Base-by-base conservation (phyloP, 2,113 vertebrate species). In the Corapipo altera region DNA sequence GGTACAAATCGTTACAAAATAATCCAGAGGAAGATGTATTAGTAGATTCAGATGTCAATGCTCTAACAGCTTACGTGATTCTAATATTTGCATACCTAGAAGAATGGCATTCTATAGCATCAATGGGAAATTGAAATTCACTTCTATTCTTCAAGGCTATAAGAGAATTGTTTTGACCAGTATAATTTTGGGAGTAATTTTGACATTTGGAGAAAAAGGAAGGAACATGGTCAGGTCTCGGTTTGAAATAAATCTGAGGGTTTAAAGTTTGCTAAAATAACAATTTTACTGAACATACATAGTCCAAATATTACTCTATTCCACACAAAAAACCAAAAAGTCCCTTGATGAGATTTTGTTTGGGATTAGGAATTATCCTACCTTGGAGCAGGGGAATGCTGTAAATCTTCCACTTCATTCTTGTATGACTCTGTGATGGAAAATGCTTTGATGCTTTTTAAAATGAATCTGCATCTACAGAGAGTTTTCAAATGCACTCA, bases 181-280 rank as follows among this genome's bases (percentile, higher is more conserved):
- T 64, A 12, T 79, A 44, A 89, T 88, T 89, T 89, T 75, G 39
- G 41, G 33, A 88, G 14, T 85, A 78, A 78, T 88, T 82, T 79
- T 58, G 24, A n/a, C 3, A 2, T 88, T 89, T 67, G 65, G 41
- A 74, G 26, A 48, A 90, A 52, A 72, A 82, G 28, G 28, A 88
- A 61, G 19, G 30, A 67, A 67, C 3, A 7, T 6, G 19, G 27
- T 46, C 27, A 72, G 52, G 7, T 39, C 1, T 4, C 0, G 0
- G 32, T 87, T 70, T 85, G 27, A 91, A 94, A 65, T 79, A 69
- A 78, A 82, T 52, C 20, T 44, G 22, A 11, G 51, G 6, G 3
- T 43, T 85, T 82, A 35, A 89, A 72, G 3, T 82, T 85, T 81
- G 11, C 62, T 81, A 75, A 91, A 89, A 78, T 57, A 75, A 43